Evolutionary conservation across 2,113 vertebrate genomes (phyloP).

Genomic region (Gallinago paraguaiae): DNA sequence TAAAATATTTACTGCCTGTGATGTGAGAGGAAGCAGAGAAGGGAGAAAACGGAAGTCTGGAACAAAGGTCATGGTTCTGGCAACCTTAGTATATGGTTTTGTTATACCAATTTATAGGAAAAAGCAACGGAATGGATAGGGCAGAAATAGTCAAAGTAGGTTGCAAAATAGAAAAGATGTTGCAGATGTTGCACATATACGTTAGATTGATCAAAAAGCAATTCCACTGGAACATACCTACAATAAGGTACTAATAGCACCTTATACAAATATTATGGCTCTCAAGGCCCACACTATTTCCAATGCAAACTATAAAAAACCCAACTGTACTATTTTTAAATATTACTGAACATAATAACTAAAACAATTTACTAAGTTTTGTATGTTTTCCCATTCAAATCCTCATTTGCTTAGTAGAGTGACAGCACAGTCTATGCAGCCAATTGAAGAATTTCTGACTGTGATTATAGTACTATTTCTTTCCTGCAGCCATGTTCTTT

Average conservation of each 20-base stretch:
- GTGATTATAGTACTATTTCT: neutral
- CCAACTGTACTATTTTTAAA: neutral
- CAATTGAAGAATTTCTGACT: neutral
- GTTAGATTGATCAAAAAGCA: neutral
- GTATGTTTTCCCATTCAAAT: neutral
- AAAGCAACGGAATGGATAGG: neutral
- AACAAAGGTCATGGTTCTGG: constrained; percentile 28
- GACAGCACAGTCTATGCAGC: neutral
- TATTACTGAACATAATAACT: neutral
- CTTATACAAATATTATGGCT: neutral
- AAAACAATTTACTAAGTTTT: neutral
- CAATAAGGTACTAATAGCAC: neutral
- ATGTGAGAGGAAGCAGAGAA: neutral
- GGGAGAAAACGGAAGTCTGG: neutral
- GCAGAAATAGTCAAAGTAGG: neutral
- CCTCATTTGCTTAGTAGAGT: neutral
- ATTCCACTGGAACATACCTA: neutral
- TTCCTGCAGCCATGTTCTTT: neutral
- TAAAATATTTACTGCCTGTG: constrained; percentile 52
- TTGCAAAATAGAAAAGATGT: neutral
- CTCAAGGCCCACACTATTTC: neutral
- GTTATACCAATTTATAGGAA: neutral
- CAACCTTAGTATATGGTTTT: neutral
- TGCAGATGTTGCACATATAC: neutral
- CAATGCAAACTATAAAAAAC: neutral